Percentiles rank a stretch among this genome's conserved stretches.
Conservation (phyloP, 1,140 invertebrate genomes). For the Drosophila tsacasi region DNA sequence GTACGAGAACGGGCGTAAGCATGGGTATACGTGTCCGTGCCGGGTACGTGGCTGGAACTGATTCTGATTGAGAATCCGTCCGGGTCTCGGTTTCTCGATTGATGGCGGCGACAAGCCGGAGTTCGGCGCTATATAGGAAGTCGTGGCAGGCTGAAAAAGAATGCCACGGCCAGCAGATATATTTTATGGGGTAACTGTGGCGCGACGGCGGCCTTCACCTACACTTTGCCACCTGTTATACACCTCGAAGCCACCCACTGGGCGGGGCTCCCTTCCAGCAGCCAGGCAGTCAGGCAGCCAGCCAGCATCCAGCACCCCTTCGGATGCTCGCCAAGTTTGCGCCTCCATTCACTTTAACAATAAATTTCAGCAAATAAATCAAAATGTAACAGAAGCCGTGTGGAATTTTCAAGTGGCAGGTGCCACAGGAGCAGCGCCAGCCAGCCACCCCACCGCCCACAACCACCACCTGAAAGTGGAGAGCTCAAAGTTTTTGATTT, state of each 20-base stretch:
- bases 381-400: constrained; percentile 80
- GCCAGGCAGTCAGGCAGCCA: too few species aligned
- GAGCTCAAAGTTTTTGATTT: constrained; percentile 74
- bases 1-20: neutral
- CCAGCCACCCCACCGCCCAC: constrained; percentile 10
- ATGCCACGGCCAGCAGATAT: constrained; percentile 26
- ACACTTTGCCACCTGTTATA: constrained; percentile 38
- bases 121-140: constrained; percentile 13
- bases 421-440: constrained; percentile 28
- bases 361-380: constrained; percentile 83
- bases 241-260: constrained; percentile 1
- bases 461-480: constrained; percentile 11
- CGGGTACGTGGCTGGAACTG: constrained; percentile 29
- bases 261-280: neutral
- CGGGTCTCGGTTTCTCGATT: constrained; percentile 22
- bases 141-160: constrained; percentile 10
- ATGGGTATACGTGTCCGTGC: constrained; percentile 9
- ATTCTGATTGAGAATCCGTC: constrained; percentile 59
- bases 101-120: constrained; percentile 32
- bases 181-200: constrained; percentile 40
- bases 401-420: constrained; percentile 78
- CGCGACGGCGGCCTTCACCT: constrained; percentile 40
- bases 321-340: constrained; percentile 52
- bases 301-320: neutral
- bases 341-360: constrained; percentile 70